Evolutionary conservation across 2,888 invertebrate genomes (phyloP).

Genomic region (Laspeyria flexula): DNA sequence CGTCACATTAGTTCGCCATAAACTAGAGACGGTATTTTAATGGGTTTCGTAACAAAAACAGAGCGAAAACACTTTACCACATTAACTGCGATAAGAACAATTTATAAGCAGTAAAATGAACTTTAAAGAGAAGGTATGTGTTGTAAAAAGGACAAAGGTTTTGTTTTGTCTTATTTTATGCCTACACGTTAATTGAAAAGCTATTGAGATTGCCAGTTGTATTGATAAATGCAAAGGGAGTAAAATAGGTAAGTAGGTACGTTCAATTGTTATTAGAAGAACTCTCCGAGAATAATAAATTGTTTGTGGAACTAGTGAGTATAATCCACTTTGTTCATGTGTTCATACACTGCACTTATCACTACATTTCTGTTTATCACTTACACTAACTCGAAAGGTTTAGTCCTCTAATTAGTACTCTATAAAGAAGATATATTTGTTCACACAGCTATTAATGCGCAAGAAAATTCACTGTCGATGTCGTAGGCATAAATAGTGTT

Average conservation of each 20-base stretch:
- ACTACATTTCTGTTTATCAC: too few relatives aligned
- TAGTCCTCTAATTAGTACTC: too few relatives aligned
- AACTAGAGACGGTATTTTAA: slow-evolving; percentile 27
- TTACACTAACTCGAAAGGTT: too few relatives aligned
- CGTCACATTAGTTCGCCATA: slow-evolving; percentile 17
- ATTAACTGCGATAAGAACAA: slow-evolving; percentile 36
- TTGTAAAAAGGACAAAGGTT: not conserved
- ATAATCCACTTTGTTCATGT: too few relatives aligned
- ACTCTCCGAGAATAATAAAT: too few relatives aligned
- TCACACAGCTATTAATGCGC: slow-evolving; percentile 1
- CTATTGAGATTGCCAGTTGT: not conserved
- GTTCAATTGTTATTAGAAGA: too few relatives aligned
- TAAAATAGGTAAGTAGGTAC: too few relatives aligned
- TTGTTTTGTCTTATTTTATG: not conserved
- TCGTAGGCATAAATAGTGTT: slow-evolving; percentile 9
- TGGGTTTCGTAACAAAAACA: slow-evolving; percentile 36
- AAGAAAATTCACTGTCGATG: slow-evolving; percentile 1
- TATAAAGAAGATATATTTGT: too few relatives aligned
- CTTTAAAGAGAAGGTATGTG: not conserved
- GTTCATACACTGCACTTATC: too few relatives aligned
- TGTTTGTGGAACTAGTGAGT: too few relatives aligned
- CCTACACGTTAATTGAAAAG: not conserved
- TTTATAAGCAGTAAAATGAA: slow-evolving; percentile 34
- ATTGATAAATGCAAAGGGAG: too few relatives aligned
- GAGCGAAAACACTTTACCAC: slow-evolving; percentile 23